Conservation (phyloP, 2,888 invertebrate genomes). For the Hirtodrosophila cameraria region DNA sequence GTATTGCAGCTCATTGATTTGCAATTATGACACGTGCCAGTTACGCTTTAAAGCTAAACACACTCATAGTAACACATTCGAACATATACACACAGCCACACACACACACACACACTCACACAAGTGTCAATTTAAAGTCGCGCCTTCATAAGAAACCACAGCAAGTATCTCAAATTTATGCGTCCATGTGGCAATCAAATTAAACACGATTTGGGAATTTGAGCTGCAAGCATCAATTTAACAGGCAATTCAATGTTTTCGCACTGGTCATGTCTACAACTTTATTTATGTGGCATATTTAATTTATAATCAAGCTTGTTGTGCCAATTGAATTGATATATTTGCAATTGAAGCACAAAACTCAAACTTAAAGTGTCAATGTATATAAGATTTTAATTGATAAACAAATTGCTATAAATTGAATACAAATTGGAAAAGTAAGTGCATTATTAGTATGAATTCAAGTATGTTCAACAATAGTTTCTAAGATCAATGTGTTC, state of each 20-base stretch:
- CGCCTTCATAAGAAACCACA: neutral
- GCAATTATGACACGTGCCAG: slow-evolving; percentile 77
- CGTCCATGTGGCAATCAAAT: slow-evolving; percentile 33
- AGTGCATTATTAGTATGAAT: too few species aligned
- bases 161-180: slow-evolving; percentile 9
- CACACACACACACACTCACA: neutral
- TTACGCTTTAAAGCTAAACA: slow-evolving; percentile 33
- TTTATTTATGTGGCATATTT: slow-evolving; percentile 3
- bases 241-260: slow-evolving; percentile 13
- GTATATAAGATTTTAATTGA: too few species aligned
- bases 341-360: neutral
- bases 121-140: slow-evolving; percentile 2
- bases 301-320: neutral
- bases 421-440: too few species aligned
- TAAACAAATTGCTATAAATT: too few species aligned
- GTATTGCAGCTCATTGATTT: slow-evolving; percentile 76
- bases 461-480: too few species aligned
- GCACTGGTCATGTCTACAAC: neutral
- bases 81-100: slow-evolving; percentile 6
- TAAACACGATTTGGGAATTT: slow-evolving; percentile 28
- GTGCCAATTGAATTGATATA: neutral
- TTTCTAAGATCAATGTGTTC: too few species aligned
- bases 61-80: slow-evolving; percentile 8
- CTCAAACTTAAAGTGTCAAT: neutral
- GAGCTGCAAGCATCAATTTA: slow-evolving; percentile 27